Base-by-base conservation (phyloP, 2,797 vertebrate species). In the Myripristis murdjan region DNA sequence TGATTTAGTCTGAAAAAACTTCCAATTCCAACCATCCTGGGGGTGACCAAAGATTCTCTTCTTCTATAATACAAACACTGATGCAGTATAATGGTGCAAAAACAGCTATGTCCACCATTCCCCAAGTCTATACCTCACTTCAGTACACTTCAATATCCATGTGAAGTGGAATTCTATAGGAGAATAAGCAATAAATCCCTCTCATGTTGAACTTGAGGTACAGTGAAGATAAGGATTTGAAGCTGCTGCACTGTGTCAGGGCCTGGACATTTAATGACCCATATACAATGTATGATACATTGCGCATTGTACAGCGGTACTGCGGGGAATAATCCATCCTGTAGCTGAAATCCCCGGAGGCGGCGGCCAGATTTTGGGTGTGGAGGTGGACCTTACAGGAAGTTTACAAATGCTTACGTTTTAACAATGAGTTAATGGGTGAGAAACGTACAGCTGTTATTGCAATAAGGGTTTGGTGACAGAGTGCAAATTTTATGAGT, bases 381-480 rank as follows among this genome's bases (percentile, higher is more conserved):
- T 54, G 18, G 62, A 48, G 11, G 33, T 39, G 26, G 28, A 33
- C 26, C 52, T 33, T 31, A 31, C 49, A 64, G 10, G 46, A 22
- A 28, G 9, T 31, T 46, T 6, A 49, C 15, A 62, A 47, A 46
- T 1, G 14, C 55, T n/a, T 14, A 41, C 18, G 31, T 44, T 20
- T 55, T 55, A 14, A n/a, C 4, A 33, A 53, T 0, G 37, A 12
- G 35, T 62, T 3, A 14, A 37, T 23, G 15, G n/a, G 43, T 46
- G 8, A 46, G 6, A 44, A 44, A 44, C 3, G 16, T 5, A 7
- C 8, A 31, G 15, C 24, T 59, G n/a, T 59, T 64, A 37, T 18
- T 57, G 64, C 61, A 60, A 41, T 33, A 6, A 28, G n/a, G 31
- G 26, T 28, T 33, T 61, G 20, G 41, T 51, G 52, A 47, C 41